Conservation (phyloP, 2,113 vertebrate species). For the Chionomys nivalis region DNA sequence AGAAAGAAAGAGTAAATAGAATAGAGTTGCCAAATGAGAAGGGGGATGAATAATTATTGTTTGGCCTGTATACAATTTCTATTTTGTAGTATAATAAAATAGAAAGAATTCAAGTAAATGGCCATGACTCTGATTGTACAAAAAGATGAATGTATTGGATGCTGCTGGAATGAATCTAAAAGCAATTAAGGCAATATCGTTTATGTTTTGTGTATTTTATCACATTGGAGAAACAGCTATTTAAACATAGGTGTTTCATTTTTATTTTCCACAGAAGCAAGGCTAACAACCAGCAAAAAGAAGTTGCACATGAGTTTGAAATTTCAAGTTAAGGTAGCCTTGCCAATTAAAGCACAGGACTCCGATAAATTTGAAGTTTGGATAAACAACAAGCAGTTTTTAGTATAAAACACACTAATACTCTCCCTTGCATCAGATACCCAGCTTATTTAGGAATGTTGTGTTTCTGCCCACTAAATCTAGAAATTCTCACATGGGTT, state of each 20-base stretch:
- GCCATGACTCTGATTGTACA: background rate
- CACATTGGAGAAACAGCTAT: background rate
- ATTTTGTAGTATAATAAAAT: background rate
- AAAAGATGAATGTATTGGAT: background rate
- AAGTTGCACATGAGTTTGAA: background rate
- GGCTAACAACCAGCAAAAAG: background rate
- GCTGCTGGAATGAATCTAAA: background rate
- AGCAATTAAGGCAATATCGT: background rate
- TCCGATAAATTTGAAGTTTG: slow-evolving; percentile 21
- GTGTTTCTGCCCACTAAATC: background rate
- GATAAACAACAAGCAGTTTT: background rate
- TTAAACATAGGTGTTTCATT: background rate
- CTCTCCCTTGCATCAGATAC: background rate
- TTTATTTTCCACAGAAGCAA: background rate
- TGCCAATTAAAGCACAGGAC: background rate
- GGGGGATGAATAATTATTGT: background rate
- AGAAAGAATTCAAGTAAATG: background rate
- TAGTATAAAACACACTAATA: background rate
- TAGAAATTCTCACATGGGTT: background rate
- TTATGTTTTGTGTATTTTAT: background rate
- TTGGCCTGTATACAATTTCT: background rate
- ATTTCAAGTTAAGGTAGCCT: background rate
- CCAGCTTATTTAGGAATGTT: background rate
- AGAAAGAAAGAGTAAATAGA: background rate
- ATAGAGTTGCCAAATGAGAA: background rate